Base-by-base conservation (phyloP, 2,888 invertebrate genomes). In the Heliothis peltigera region DNA sequence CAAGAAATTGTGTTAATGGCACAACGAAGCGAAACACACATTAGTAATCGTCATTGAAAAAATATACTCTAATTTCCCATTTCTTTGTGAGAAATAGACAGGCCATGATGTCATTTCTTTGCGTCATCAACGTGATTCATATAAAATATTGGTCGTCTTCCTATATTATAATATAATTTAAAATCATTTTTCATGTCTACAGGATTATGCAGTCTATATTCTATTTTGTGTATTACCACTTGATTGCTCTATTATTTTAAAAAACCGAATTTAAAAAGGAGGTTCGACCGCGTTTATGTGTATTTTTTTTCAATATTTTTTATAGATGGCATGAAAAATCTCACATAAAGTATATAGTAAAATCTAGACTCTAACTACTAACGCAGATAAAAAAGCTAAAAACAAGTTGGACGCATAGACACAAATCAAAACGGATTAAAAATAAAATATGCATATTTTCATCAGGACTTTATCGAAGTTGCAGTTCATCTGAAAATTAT, bases 1-100 rank as follows among this genome's bases (percentile, higher is more conserved):
- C 12, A 5, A 46, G 55, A 66, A 79, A 66, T 58, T 69, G 66
- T 80, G 78, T 77, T 77, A 80, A 69, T 67, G 56, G 75, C 60
- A 49, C 74, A 55, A 68, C 68, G 35, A 66, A 52, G 48, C 55
- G 64, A 67, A 53, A 65, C 60, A 60, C 48, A 54, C 66, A 77
- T 79, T 69, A 61, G 57, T 59, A 57, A 51, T 22, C 35, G 56
- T 63, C 73, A 61, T 58, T 79, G 61, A 64, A 76, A 75, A 65
- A 63, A 39, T n/a, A 51, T 63, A 64, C 63, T 67, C 63, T 19
- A 61, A 64, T 69, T 32, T 69, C 21, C 43, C 52, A 61, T 59
- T 77, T 74, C 64, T 64, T 59, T 54, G 67, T 54, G 57, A 64
- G 65, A 58, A 48, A 62, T 47, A 44, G 52, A 51, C 43, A 43